Evolutionary conservation across 2,113 vertebrate genomes (phyloP), one percentile per base, ranked within the genome.

Genomic region (Arenaria interpres): DNA sequence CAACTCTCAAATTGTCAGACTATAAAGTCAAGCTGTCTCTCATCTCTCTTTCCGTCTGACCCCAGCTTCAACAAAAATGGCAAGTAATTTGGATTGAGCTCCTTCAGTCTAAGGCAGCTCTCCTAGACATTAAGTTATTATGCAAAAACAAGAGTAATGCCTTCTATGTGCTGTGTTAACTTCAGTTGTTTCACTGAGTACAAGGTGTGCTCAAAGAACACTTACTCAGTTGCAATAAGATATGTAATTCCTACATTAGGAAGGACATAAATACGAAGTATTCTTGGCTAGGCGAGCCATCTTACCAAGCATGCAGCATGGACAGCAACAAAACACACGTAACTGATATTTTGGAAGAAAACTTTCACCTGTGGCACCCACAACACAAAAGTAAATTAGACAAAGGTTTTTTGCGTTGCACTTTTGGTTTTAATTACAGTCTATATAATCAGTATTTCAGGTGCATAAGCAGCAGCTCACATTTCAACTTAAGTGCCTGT

Each of bases 181-280:
- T 23, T 68, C 21, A 35, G 11, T 2, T 14, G 4, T 51, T 83
- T 60, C 45, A 68, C 19, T 7, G 46, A 46, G 27, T 30, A 56
- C 9, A 13, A 43, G 32, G 3, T 53, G 24, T 32, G 25, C 15
- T 79, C 25, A 72, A 53, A 37, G 23, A 18, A 82, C 43, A 56
- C 0, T 0, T 22, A 19, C 2, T 33, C 43, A 51, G 8, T n/a
- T 68, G 24, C 16, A 80, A 71, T 50, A 6, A 79, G 7, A 37
- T 14, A 37, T 0, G 12, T 37, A 72, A 37, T 17, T 59, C 50
- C 8, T 8, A 25, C 6, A 7, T 1, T 46, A 10, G 46, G 13
- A 78, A n/a, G 54, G 5, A 66, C 9, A 24, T 15, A 68, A 88
- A 43, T 5, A 64, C 13, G 25, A 54, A 68, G 27, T 30, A 25